Base-by-base conservation (phyloP, 1,140 invertebrate genomes). In the Lordiphosa clarofinis region DNA sequence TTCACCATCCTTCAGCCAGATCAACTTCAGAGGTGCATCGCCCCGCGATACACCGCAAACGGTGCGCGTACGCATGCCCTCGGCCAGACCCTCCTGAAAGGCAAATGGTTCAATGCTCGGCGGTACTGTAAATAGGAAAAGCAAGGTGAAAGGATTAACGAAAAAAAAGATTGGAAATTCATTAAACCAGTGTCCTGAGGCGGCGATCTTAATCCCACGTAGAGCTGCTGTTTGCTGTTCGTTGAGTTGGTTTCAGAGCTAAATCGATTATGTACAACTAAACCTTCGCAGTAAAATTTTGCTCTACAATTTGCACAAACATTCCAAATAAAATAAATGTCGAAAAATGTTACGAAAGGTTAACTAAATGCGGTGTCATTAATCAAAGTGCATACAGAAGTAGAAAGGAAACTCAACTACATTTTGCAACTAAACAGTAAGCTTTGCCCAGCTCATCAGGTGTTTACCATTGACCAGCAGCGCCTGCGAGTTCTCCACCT, bases 41-140 rank as follows among this genome's bases (percentile, higher is more conserved):
- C 94, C 94, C 76, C 93, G 92, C 89, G 94, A 94, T 71, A 96
- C 94, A 70, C 94, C 94, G 91, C 95, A 97, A 71, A 96, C 94
- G 79, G 95, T 93, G 74, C 94, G 92, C 44, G 95, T 95, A 88
- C 95, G 92, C 92, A 95, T 94, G 87, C 94, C 95, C 91, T 96
- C 94, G 86, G 93, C 92, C 81, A 96, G 92, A 86, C 93, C 94
- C 89, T 94, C 92, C 91, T 94, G 94, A 91, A 95, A 95, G 90
- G 91, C 92, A 92, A 95, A 95, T 90, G 94, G 94, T 91, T 94
- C 94, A 92, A 95, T 94, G 91, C 93, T 94, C 91, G 94, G 94
- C 90, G 94, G 94, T 92, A 94, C 94, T 95, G 93, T 90, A 93
- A 93, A 90, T 90, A 79, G 63, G 90, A 90, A 92, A 91, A 92